Conservation (phyloP, 2,888 invertebrate genomes). For the Hirudinaria manillensis region DNA sequence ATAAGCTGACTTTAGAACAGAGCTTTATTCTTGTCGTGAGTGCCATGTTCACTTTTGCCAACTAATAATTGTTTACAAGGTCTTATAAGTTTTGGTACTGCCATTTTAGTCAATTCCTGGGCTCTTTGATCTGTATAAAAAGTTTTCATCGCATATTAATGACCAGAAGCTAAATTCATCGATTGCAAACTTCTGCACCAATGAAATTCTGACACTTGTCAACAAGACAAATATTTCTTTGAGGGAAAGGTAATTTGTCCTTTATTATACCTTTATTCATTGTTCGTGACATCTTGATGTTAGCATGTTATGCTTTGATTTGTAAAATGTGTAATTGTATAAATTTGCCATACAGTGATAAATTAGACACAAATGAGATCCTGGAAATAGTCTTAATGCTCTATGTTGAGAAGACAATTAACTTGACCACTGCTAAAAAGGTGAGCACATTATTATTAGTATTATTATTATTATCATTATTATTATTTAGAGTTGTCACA, state of each 20-base stretch:
- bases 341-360: no score
- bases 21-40: constrained; percentile 68
- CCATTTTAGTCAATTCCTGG: background rate
- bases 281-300: background rate
- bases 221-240: constrained; percentile 27
- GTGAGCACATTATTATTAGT: background rate
- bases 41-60: constrained; percentile 8
- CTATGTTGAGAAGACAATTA: constrained; percentile 1
- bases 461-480: background rate
- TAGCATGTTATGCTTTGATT: background rate
- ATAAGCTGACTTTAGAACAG: constrained; percentile 62
- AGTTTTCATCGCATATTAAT: background rate
- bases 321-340: background rate
- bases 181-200: constrained; percentile 16
- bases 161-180: background rate
- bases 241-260: constrained; percentile 17
- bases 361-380: background rate
- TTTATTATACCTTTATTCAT: constrained; percentile 13
- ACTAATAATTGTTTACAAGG: background rate
- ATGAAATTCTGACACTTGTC: constrained; percentile 21
- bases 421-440: constrained; percentile 5
- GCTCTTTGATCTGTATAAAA: background rate
- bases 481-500: background rate
- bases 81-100: background rate
- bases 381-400: background rate